Evolutionary conservation across 2,113 vertebrate species (phyloP), one percentile per base, ranked within the genome.

Genomic region (Tursiops truncatus): DNA sequence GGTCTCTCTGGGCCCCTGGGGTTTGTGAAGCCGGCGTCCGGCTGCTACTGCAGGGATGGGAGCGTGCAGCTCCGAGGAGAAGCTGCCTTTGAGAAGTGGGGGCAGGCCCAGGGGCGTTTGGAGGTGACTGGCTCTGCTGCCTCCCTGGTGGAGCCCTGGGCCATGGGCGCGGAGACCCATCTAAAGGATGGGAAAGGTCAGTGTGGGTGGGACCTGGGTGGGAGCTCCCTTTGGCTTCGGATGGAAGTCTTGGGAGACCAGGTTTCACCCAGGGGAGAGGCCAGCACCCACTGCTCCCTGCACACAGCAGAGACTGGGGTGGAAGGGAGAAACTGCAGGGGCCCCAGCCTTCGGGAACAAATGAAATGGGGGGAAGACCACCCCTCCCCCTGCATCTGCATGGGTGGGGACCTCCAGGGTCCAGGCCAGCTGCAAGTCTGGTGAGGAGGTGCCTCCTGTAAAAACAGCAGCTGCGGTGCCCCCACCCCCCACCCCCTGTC

Each of bases 81-180:
- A 41, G 41, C 60, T 4, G 91, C 44, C 73, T 82, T 15, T 3
- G 11, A 1, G 31, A 23, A 41, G 81, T 2, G 4, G 60, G 67
- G 86, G 68, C 18, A 60, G 79, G 92, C 73, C 79, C 93, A 76
- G 50, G 96, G 97, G 92, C 96, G 0, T 98, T 87, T 94, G 97
- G 97, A 97, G 98, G 97, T 97, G 96, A 95, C 83, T 20, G 25
- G 53, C 44, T 77, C 63, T 28, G 31, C n/a, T 36, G 33, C 33
- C 11, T 13, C 25, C 56, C 18, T 12, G 36, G 63, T 36, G 47
- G 74, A 58, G 50, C 38, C 50, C n/a, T 67, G 77, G 38, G 20
- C 44, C 81, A 36, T 4, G 2, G 47, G 77, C 60, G 0, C 21
- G 14, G 73, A 63, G 33, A 23, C 33, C 63, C 44, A 14, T 14